phyloP scores from a whole-genome alignment of 1,140 invertebrate species.

The Hestina assimilis region DNA sequence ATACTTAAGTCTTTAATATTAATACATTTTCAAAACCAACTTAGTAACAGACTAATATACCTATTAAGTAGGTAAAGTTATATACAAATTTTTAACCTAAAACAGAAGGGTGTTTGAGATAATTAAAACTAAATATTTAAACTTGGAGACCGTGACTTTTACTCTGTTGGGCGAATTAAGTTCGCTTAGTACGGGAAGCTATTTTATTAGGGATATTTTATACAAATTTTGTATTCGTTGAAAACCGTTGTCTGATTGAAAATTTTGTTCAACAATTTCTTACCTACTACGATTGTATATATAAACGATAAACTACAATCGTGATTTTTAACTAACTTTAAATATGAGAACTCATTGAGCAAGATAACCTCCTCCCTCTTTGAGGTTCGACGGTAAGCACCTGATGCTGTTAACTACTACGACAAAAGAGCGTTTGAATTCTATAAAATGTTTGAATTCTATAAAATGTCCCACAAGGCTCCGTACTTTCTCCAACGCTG shows the following conservation, averaged over 20 bases:
- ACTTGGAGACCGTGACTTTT: constrained; percentile 22
- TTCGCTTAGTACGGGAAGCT: neutral
- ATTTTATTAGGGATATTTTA: neutral
- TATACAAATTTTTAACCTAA: constrained; percentile 19
- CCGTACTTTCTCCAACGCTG: too few species aligned
- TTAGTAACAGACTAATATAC: neutral
- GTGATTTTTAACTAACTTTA: too few species aligned
- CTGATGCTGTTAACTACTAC: too few species aligned
- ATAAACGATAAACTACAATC: too few species aligned
- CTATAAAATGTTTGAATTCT: too few species aligned
- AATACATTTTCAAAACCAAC: neutral
- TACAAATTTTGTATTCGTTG: neutral
- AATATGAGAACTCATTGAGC: too few species aligned
- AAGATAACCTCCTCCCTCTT: too few species aligned
- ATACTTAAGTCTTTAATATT: neutral
- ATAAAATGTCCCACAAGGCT: too few species aligned
- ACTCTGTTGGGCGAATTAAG: constrained; percentile 27
- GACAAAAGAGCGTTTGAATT: too few species aligned
- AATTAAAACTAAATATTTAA: constrained; percentile 31
- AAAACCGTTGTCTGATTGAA: neutral
- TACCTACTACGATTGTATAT: too few species aligned
- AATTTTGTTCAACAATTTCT: too few species aligned
- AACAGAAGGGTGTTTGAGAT: constrained; percentile 14
- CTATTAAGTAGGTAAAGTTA: neutral
- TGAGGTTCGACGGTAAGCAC: too few species aligned